Conservation (phyloP, 2,797 vertebrate species). For the Myotis planiceps region DNA sequence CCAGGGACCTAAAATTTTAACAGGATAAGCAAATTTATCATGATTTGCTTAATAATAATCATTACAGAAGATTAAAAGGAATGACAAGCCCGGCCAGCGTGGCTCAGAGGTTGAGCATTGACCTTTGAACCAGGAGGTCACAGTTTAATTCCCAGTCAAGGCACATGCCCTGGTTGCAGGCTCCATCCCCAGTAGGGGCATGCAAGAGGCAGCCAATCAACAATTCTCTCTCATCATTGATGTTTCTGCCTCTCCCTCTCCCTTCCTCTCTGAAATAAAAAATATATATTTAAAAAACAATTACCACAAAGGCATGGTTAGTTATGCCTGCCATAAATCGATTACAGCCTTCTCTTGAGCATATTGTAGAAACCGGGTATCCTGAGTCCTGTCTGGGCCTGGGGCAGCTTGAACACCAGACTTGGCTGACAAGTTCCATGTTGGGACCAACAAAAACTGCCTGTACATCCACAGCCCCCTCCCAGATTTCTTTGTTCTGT, state of each 20-base stretch:
- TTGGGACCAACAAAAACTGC: neutral
- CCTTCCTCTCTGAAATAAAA: too few species aligned
- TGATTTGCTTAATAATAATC: constrained; percentile 15
- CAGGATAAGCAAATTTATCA: constrained; percentile 8
- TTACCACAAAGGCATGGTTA: neutral
- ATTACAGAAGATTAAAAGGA: neutral
- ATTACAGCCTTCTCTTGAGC: neutral
- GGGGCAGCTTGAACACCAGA: neutral
- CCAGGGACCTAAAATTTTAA: constrained; percentile 76
- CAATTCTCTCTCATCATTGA: too few species aligned
- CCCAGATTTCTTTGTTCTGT: neutral
- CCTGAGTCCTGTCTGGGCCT: neutral
- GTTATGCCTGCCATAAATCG: neutral
- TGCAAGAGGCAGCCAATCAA: too few species aligned
- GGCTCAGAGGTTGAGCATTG: too few species aligned
- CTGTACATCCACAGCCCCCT: neutral
- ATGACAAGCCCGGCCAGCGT: neutral
- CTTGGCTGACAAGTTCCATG: neutral
- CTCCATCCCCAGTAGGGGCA: too few species aligned
- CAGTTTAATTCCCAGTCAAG: too few species aligned
- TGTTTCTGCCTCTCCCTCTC: too few species aligned
- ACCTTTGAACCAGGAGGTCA: too few species aligned
- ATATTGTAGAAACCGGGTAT: neutral
- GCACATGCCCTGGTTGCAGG: too few species aligned
- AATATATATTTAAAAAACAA: too few species aligned